Evolutionary conservation across 1,140 invertebrate species (phyloP).

Genomic region (Manduca sexta): DNA sequence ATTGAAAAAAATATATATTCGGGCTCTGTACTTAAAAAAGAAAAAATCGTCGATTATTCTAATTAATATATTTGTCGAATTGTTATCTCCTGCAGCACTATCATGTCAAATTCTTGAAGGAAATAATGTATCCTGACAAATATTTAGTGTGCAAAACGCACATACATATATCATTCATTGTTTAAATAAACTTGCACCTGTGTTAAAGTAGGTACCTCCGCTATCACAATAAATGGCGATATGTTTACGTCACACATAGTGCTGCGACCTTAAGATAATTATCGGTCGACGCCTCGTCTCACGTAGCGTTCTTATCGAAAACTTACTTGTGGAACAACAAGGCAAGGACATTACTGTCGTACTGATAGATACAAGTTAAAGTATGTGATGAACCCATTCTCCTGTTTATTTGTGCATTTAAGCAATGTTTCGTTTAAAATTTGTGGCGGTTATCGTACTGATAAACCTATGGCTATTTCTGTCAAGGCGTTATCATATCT

Average conservation of each 20-base stretch:
- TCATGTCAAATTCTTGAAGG: no score
- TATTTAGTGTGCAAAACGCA: no score
- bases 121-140: no score
- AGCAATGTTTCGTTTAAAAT: constrained; percentile 5
- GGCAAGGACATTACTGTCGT: constrained; percentile 51
- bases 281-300: constrained; percentile 63
- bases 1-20: no score
- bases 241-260: constrained; percentile 56
- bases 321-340: constrained; percentile 24
- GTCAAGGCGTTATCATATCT: constrained; percentile 13
- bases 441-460: constrained; percentile 3
- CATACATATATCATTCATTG: constrained; percentile 1
- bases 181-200: constrained; percentile 28
- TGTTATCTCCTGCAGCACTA: no score
- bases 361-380: constrained; percentile 20
- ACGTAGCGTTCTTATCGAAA: constrained; percentile 38
- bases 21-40: no score
- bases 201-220: constrained; percentile 16
- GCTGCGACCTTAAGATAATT: constrained; percentile 66
- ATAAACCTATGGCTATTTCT: constrained; percentile 12
- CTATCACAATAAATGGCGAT: constrained; percentile 40
- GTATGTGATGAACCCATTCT: constrained; percentile 3
- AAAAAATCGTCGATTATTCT: no score
- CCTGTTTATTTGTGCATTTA: constrained; percentile 9
- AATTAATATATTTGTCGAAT: no score